These are phyloP conservation scores for Sylvia borin DNA, from an alignment of 2,797 vertebrate species.

Conservation along the genomic window DNA sequence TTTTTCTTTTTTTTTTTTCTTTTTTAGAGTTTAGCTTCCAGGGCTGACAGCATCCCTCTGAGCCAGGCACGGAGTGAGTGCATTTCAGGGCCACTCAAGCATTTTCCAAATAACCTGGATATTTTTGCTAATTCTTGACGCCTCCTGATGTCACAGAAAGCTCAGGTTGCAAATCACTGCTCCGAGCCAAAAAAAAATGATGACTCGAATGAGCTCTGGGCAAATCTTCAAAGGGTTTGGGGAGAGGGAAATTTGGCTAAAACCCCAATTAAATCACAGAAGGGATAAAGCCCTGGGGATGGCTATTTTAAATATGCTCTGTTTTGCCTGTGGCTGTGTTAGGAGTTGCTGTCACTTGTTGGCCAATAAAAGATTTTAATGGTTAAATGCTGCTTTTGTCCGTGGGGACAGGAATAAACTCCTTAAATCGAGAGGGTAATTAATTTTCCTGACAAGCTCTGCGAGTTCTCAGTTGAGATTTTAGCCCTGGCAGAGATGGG, in stretches of 20 bases:
- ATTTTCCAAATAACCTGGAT: neutral
- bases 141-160: neutral
- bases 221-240: neutral
- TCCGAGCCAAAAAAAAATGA: neutral
- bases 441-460: conserved; percentile 76
- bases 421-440: conserved; percentile 74
- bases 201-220: neutral
- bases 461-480: conserved; percentile 71
- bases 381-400: conserved; percentile 72
- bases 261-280: neutral
- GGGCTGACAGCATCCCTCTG: neutral
- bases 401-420: conserved; percentile 56
- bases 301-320: neutral
- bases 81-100: neutral
- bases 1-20: neutral
- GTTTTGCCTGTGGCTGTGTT: neutral
- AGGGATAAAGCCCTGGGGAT: neutral
- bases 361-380: conserved; percentile 40
- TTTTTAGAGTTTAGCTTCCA: neutral
- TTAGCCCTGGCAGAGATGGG: conserved; percentile 53
- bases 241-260: neutral
- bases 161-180: neutral
- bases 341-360: conserved; percentile 26
- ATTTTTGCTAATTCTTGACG: neutral
- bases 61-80: neutral